Evolutionary conservation across 2,797 vertebrate species (phyloP).

Genomic region (Muscicapa comitata): DNA sequence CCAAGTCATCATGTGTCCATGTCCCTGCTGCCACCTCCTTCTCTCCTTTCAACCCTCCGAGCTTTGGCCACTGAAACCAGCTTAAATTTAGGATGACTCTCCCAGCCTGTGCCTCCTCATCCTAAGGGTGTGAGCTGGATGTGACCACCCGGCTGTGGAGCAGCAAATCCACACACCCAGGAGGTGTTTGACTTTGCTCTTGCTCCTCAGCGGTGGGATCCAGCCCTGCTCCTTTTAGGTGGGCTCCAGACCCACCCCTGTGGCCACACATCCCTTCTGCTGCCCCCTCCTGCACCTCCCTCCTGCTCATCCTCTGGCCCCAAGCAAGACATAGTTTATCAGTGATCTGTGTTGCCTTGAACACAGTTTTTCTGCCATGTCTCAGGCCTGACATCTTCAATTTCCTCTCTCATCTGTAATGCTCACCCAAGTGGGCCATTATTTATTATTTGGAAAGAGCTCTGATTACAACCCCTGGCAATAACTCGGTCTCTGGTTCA

Average conservation of each 20-base stretch:
- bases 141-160: fast-evolving
- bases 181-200: neutral
- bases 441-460: neutral
- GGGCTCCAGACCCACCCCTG: neutral
- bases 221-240: neutral
- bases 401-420: neutral
- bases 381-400: neutral
- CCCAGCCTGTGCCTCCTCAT: neutral
- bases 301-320: neutral
- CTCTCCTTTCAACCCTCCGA: neutral
- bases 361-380: neutral
- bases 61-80: neutral
- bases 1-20: fast-evolving
- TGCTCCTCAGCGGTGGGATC: neutral
- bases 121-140: neutral
- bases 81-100: neutral
- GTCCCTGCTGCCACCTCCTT: neutral
- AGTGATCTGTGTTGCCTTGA: neutral
- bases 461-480: neutral
- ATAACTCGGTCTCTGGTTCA: neutral
- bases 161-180: neutral
- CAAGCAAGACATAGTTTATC: neutral
- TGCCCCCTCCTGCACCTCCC: neutral
- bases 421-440: neutral
- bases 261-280: neutral